Percentiles rank a stretch among this genome's conserved stretches.
Evolutionary conservation across 2,113 vertebrate species (phyloP).

Genomic region (Carlito syrichta): DNA sequence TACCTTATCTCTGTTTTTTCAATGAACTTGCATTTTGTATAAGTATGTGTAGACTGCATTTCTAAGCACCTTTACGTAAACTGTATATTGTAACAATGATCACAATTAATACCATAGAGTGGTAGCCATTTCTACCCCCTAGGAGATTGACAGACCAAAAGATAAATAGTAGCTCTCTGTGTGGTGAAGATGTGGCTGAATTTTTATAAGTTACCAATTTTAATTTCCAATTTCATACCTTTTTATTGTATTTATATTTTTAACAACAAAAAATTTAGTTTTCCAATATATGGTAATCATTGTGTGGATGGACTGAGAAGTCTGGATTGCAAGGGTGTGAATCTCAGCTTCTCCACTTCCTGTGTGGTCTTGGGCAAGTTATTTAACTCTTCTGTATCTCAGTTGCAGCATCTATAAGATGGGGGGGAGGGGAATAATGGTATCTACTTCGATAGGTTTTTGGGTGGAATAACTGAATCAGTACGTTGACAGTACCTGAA

Average conservation of each 20-base stretch:
- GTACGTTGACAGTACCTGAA: neutral
- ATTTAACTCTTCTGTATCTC: neutral
- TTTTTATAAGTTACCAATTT: neutral
- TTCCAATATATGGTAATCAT: neutral
- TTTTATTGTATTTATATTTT: neutral
- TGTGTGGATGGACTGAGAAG: neutral
- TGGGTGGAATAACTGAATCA: neutral
- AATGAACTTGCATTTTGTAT: neutral
- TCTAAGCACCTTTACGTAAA: neutral
- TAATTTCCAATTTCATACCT: neutral
- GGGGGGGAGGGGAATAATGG: neutral
- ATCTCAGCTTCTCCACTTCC: neutral
- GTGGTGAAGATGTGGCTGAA: neutral
- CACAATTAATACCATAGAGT: neutral
- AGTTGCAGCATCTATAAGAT: neutral
- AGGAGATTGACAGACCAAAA: neutral
- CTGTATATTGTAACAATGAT: neutral
- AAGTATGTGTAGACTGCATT: neutral
- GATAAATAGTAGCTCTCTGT: neutral
- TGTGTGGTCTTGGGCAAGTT: neutral
- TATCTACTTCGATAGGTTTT: fast-evolving
- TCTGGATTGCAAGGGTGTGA: neutral
- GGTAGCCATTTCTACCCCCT: neutral
- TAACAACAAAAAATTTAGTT: neutral
- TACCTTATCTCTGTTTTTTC: neutral